Evolutionary conservation across 2,113 vertebrate genomes (phyloP).

Genomic region (Noctilio leporinus): DNA sequence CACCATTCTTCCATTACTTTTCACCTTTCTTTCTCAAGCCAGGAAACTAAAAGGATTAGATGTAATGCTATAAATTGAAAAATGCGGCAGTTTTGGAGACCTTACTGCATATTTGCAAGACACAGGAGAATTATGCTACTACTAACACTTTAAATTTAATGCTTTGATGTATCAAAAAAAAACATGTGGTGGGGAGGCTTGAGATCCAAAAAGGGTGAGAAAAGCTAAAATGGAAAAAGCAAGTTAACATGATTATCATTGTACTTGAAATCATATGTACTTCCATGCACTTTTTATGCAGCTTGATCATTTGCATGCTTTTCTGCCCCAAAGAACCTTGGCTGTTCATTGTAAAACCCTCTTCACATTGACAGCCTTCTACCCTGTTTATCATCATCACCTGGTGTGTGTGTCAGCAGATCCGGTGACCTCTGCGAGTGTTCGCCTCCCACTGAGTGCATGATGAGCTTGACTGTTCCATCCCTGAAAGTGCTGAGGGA

Average conservation of each 20-base stretch:
- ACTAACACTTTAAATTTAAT: conserved; percentile 40
- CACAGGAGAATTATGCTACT: conserved; percentile 11
- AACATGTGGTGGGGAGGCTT: too few relatives aligned
- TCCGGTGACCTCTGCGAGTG: background rate
- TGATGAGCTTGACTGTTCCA: background rate
- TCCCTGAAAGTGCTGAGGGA: conserved; percentile 43
- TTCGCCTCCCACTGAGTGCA: background rate
- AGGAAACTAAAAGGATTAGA: conserved; percentile 42
- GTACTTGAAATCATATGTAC: background rate
- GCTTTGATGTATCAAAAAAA: conserved; percentile 30
- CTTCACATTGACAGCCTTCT: background rate
- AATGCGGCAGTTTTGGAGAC: background rate
- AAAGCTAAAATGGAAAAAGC: background rate
- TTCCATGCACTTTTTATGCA: background rate
- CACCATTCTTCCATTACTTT: conserved; percentile 52
- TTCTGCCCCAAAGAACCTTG: background rate
- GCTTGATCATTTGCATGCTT: background rate
- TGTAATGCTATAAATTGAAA: conserved; percentile 26
- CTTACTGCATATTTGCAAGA: background rate
- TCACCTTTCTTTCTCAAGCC: conserved; percentile 61
- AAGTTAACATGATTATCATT: background rate
- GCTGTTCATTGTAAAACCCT: background rate
- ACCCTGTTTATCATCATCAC: background rate
- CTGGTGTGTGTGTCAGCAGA: conserved; percentile 24
- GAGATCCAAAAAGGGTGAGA: background rate